Base-by-base conservation (phyloP, 2,888 invertebrate species). In the Ornithoptera priamus region DNA sequence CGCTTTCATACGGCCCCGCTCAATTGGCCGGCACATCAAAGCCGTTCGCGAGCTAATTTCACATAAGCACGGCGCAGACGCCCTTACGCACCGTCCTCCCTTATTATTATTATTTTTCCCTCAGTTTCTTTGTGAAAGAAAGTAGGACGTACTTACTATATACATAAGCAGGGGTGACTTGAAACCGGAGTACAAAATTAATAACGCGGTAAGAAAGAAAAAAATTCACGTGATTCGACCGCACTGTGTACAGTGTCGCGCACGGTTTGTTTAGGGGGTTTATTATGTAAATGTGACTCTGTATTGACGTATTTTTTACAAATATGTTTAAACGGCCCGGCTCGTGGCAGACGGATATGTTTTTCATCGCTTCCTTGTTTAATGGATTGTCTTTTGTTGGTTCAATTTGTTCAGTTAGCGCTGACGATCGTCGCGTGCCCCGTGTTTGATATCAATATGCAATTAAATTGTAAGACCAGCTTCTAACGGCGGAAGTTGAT, bases 111-210 rank as follows among this genome's bases (percentile, higher is more conserved):
- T 90, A 88, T 88, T 87, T 82, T 84, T 84, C 84, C 85, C 84
- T 83, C 81, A 84, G 86, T 85, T 87, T 85, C 86, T 88, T 91
- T 89, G 86, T 87, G 80, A 87, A 83, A 81, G 84, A 85, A 78
- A 80, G 85, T 86, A 87, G 87, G 86, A 80, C 84, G 83, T 82
- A 80, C 85, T 79, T 85, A 83, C 80, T 81, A 79, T 83, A 85
- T 81, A 81, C 83, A 85, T 81, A 81, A 80, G 15, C 50, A 82
- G 81, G 88, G 89, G 89, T 81, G 77, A 81, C 80, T 78, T 84
- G 92, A 84, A 92, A 92, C 85, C 82, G 73, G 91, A 92, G 89
- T 79, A 87, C 85, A 86, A 92, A 92, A 91, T 92, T 92, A 91
- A 90, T 90, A 89, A 84, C 83, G 82, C 83, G 83, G 82, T 81